Conservation (phyloP, 2,797 vertebrate species). For the Acrossocheilus fasciatus region DNA sequence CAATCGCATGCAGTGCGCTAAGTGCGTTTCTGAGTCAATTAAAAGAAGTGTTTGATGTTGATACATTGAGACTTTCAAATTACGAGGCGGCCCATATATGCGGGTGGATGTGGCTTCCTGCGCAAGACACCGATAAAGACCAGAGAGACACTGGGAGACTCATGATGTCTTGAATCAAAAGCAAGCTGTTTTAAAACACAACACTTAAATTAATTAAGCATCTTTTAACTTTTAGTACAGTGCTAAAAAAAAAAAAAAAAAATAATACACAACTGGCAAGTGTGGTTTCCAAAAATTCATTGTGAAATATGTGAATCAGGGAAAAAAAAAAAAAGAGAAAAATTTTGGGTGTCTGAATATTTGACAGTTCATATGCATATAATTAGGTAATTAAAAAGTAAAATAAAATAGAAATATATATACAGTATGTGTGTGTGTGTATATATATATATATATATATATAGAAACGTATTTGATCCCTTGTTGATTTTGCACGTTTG, state of each 20-base stretch:
- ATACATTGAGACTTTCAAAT: slow-evolving; percentile 74
- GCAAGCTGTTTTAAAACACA: background rate
- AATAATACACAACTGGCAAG: too few species aligned
- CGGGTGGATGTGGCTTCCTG: slow-evolving; percentile 28
- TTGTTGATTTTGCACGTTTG: too few species aligned
- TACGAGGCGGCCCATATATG: slow-evolving; percentile 61
- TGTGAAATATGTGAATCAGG: too few species aligned
- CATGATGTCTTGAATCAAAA: background rate
- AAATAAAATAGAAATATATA: too few species aligned
- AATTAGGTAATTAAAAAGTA: background rate
- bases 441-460: too few species aligned
- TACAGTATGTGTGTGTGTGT: too few species aligned
- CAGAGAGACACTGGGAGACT: background rate
- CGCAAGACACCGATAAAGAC: slow-evolving; percentile 9
- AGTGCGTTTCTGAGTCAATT: slow-evolving; percentile 77
- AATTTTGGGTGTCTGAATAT: background rate
- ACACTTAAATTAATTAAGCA: background rate
- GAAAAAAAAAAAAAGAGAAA: too few species aligned
- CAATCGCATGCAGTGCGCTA: slow-evolving; percentile 71
- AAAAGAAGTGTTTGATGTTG: slow-evolving; percentile 78
- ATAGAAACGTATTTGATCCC: too few species aligned
- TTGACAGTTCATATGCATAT: background rate
- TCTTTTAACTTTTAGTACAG: background rate
- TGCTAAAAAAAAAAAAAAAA: background rate
- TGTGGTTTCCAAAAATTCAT: background rate